Percentiles rank a stretch among this genome's conserved stretches.
phyloP scores from a whole-genome alignment of 2,797 vertebrate species.

The Hypotaenidia okinawae region DNA sequence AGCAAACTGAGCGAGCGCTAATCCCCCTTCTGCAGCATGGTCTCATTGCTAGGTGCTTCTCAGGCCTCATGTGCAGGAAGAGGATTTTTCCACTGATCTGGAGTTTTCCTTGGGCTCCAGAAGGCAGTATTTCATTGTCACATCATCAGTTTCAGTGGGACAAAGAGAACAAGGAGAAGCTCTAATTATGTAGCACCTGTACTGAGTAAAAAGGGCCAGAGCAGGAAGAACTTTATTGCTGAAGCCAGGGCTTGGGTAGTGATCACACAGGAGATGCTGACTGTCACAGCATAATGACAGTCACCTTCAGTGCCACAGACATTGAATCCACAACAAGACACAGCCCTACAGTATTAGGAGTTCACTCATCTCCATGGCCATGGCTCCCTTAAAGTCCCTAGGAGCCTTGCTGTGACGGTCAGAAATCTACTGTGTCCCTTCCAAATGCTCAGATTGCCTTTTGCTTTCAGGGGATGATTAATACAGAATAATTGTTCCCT shows the following conservation, averaged over 20 bases:
- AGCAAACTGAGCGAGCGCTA: not conserved
- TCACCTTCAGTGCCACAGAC: not conserved
- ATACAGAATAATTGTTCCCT: not conserved
- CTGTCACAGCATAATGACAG: not conserved
- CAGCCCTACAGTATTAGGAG: not conserved
- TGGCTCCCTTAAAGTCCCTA: not conserved
- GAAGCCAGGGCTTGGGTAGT: not conserved
- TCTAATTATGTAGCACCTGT: not conserved
- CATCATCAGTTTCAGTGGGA: rapidly evolving
- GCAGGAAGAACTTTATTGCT: not conserved
- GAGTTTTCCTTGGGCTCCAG: not conserved
- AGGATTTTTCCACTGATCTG: not conserved
- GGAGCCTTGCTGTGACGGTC: not conserved
- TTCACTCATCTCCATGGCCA: not conserved
- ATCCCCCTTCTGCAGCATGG: not conserved
- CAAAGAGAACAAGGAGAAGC: not conserved
- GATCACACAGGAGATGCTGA: not conserved
- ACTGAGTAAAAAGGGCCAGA: not conserved
- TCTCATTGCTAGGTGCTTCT: not conserved
- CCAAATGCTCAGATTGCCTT: not conserved
- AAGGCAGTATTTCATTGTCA: not conserved
- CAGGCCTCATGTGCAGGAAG: rapidly evolving
- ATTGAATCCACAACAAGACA: not conserved
- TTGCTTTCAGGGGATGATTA: not conserved
- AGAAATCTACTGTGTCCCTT: not conserved